Evolutionary conservation across 2,888 invertebrate species (phyloP), one percentile per base, ranked within the genome.

Genomic region (Octodonta nipae): DNA sequence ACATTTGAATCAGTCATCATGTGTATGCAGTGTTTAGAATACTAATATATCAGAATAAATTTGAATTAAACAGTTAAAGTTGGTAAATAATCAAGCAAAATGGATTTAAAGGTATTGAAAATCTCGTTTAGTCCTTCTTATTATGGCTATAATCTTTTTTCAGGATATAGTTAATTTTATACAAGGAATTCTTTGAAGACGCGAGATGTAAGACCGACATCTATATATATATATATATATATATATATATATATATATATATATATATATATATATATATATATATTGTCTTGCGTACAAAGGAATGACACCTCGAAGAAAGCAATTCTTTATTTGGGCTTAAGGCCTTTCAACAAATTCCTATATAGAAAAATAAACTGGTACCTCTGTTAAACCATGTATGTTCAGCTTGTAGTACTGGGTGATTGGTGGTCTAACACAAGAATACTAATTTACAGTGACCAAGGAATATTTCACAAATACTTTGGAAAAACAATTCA

Each of bases 371-470:
- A 80, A 66, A 70, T 92, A 44, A 88, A 87, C 64, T 88, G 84
- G 65, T 87, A 87, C 61, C 70, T 92, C 36, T 79, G 82, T 51
- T 91, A 85, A 58, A 79, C 84, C 42, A 74, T 87, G 51, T 87
- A 88, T 69, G 75, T 81, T 61, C 87, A 93, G 67, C 66, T 92
- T 54, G 84, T 91, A 35, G 91, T 87, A 61, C 67, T 92, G 63
- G 78, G 81, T 36, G 89, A 92, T 66, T 93, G 92, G 91, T 93
- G 92, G 89, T 75, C 89, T 26, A 76, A 75, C 20, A 72, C 80
- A 28, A 75, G 73, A 43, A 59, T 84, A 44, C 64, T 73, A 33
- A 60, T 88, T 13, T 87, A 84, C 51, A 72, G 83, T 43, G 80
- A 88, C 47, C 78, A 75, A 49, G 75, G 82, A 38, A 81, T 82